Evolutionary conservation across 53 echinoderm and acorn worm species (phyloP).

Genomic region (Luidia sarsii): DNA sequence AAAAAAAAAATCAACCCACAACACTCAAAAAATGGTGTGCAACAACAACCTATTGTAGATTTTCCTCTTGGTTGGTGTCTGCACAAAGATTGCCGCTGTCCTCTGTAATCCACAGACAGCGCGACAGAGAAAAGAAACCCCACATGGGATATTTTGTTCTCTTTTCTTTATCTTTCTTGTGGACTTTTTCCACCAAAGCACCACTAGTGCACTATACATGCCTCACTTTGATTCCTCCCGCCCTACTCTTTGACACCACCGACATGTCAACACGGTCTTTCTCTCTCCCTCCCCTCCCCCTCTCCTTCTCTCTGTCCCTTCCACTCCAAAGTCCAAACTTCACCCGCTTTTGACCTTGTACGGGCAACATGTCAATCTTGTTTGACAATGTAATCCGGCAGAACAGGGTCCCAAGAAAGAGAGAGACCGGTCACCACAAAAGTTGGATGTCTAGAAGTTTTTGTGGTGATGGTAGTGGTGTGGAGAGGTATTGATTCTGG

Average conservation of each 20-base stretch:
- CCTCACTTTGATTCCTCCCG: conserved; percentile 35
- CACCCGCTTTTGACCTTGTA: conserved; percentile 7
- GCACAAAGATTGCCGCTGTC: conserved; percentile 1
- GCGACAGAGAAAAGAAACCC: background rate
- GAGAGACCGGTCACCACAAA: background rate
- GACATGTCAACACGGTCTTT: conserved; percentile 31
- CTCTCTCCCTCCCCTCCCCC: background rate
- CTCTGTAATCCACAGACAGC: background rate
- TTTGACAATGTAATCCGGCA: conserved; percentile 35
- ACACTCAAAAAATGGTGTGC: no score
- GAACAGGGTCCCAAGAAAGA: background rate
- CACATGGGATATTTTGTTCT: no score
- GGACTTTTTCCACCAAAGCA: no score
- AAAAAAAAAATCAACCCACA: no score
- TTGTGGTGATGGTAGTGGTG: no score
- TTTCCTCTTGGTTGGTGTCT: conserved; percentile 24
- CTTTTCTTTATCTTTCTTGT: no score
- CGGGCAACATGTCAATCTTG: conserved; percentile 30
- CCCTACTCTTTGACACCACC: conserved; percentile 37
- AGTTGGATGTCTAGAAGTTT: no score
- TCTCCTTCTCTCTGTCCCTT: background rate
- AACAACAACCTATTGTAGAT: conserved; percentile 11
- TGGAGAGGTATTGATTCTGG: no score
- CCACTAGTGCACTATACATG: no score
- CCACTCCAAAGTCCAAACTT: conserved; percentile 21